Evolutionary conservation across 30 jellyfish, hydroid and myxozoan species (phyloP).

Genomic region (Hydractinia echinata): DNA sequence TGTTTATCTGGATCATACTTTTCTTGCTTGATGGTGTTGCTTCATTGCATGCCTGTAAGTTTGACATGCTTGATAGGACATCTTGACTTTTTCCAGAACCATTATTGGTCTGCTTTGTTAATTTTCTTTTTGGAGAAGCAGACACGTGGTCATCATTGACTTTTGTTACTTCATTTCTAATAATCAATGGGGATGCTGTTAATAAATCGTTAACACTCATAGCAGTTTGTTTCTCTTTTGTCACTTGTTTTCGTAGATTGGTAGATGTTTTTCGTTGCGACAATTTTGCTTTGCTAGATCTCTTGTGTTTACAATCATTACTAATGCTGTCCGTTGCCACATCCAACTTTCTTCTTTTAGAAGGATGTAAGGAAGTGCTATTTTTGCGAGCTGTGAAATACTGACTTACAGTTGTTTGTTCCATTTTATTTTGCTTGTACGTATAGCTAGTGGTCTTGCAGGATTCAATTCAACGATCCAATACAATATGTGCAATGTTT

Average conservation of each 20-base stretch:
- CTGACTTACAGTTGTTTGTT: conserved; percentile 62
- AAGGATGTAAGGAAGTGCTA: conserved; percentile 39
- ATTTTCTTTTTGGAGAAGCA: background rate
- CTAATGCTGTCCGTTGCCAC: background rate
- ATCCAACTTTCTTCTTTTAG: conserved; percentile 76
- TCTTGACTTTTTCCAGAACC: background rate
- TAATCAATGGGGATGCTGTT: background rate
- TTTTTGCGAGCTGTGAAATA: conserved; percentile 66
- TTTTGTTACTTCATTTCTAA: background rate
- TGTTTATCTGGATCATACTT: background rate
- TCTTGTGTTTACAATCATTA: background rate
- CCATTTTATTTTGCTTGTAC: conserved; percentile 4
- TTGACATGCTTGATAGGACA: background rate
- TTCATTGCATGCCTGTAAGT: background rate
- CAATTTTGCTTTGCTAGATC: background rate
- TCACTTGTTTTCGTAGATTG: background rate
- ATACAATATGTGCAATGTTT: too few species aligned
- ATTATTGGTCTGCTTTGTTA: background rate
- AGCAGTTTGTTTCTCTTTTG: background rate
- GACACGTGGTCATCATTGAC: conserved; percentile 1
- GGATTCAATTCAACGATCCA: too few species aligned
- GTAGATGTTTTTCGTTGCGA: background rate
- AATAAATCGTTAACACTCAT: conserved; percentile 16
- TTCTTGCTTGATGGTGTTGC: background rate
- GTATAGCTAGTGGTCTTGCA: too few species aligned